phyloP scores from a whole-genome alignment of 2,888 invertebrate species.

The Acleris laterana region DNA sequence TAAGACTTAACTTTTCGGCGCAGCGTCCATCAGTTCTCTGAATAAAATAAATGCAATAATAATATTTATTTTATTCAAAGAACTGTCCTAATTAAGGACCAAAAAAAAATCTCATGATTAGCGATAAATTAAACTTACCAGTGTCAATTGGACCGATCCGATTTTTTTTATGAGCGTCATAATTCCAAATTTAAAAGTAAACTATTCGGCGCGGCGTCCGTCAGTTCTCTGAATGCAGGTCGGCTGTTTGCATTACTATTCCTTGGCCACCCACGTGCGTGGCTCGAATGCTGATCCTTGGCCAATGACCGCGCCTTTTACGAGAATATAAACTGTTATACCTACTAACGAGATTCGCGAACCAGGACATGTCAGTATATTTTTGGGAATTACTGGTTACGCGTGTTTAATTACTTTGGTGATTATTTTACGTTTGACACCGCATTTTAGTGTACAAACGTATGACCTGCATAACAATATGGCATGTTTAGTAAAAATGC shows the following conservation, averaged over 20 bases:
- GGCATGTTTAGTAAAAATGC: too few relatives aligned
- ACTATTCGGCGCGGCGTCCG: slow-evolving; percentile 54
- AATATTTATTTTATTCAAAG: too few relatives aligned
- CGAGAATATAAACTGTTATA: slow-evolving; percentile 43
- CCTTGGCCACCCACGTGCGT: slow-evolving; percentile 65
- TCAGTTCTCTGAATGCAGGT: slow-evolving; percentile 59
- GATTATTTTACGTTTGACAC: slow-evolving; percentile 5
- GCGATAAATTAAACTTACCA: slow-evolving; percentile 33
- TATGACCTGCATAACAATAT: too few relatives aligned
- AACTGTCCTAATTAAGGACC: too few relatives aligned
- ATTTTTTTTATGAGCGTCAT: slow-evolving; percentile 13
- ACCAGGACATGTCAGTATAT: slow-evolving; percentile 27
- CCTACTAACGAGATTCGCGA: slow-evolving; percentile 49
- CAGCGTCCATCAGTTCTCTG: slow-evolving; percentile 60
- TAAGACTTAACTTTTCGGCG: slow-evolving; percentile 47
- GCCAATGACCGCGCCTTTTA: slow-evolving; percentile 64
- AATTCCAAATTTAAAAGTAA: slow-evolving; percentile 28
- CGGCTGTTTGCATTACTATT: slow-evolving; percentile 56
- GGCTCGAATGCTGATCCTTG: slow-evolving; percentile 62
- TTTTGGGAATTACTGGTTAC: slow-evolving; percentile 8
- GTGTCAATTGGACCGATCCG: slow-evolving; percentile 19
- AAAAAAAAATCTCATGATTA: background rate
- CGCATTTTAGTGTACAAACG: too few relatives aligned
- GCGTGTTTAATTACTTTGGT: background rate
- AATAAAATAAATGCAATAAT: slow-evolving; percentile 33